Base-by-base conservation (phyloP, 2,797 vertebrate genomes). In the Coracias cyanogaster region DNA sequence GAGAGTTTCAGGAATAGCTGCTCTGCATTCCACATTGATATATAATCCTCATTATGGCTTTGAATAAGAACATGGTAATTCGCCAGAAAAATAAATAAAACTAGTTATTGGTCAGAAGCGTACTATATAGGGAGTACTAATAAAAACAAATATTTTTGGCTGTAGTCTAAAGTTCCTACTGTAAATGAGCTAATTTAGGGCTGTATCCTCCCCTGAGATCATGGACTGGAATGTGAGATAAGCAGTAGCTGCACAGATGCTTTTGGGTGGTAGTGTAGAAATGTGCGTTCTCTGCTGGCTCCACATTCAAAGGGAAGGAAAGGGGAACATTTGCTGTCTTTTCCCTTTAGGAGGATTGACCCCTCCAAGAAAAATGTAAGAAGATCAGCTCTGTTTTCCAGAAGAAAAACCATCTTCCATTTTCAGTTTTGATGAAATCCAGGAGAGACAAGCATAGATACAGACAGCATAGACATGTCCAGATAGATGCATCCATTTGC, bases 41-140 rank as follows among this genome's bases (percentile, higher is more conserved):
- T 65, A 96, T 97, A 97, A 97, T 97, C 96, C 94, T 96, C 96
- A 92, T 95, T 90, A 96, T 74, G 81, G 92, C 93, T 96, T 97
- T 97, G 95, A 97, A 94, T 97, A 96, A 95, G 92, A 88, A 74
- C 92, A 93, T 92, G 94, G 96, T 93, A 94, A 97, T 96, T 96
- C 3, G 49, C 88, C 65, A 93, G 51, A 71, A 94, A 95, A 96
- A 94, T 88, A 96, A 93, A 93, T 90, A 90, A 94, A 95, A 70
- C 39, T 90, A 86, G 87, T 96, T 96, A 95, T 96, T 96, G 95
- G 87, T 94, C 96, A 94, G 91, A 84, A 80, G 54, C 73, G 2
- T 85, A 66, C 91, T 94, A 73, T 97, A 94, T 94, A 95, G 85
- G 64, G 90, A 90, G 70, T 77, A 61, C 93, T 96, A 96, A 95